Percentiles rank a stretch among this genome's conserved stretches.
These are phyloP conservation scores for Gallinago stenura DNA, from an alignment of 2,797 vertebrate species.

Conservation along the genomic window DNA sequence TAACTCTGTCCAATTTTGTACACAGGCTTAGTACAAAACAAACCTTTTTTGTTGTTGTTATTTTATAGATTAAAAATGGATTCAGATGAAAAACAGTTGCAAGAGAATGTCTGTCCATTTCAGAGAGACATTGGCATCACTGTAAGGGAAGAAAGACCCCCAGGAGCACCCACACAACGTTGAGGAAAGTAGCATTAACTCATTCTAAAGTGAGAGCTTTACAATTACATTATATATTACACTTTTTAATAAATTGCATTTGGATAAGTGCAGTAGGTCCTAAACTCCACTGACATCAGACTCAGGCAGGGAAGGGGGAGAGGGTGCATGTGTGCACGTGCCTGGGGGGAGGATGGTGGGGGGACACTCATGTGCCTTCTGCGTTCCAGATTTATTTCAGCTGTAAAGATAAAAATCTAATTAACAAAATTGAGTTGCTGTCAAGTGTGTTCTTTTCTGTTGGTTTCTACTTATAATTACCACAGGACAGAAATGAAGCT, in stretches of 20 bases:
- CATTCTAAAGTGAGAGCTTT: neutral
- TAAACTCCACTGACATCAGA: neutral
- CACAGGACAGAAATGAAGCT: neutral
- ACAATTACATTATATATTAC: neutral
- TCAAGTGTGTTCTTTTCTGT: neutral
- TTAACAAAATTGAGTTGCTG: neutral
- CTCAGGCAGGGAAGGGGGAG: neutral
- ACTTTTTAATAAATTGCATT: neutral
- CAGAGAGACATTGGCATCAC: neutral
- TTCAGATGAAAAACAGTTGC: neutral
- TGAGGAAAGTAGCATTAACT: neutral
- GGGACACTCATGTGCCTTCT: neutral
- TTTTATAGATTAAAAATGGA: neutral
- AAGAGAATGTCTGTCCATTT: neutral
- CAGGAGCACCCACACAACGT: no score
- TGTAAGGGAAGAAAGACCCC: neutral
- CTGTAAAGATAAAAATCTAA: neutral
- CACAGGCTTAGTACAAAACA: neutral
- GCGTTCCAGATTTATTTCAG: neutral
- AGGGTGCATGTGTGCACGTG: fast-evolving
- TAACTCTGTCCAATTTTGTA: neutral
- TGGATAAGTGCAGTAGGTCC: neutral
- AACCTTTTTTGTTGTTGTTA: neutral
- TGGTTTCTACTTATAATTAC: neutral
- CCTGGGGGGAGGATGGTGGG: fast-evolving